Base-by-base conservation (phyloP, 2,888 invertebrate species). In the Ceraclea dissimilis region DNA sequence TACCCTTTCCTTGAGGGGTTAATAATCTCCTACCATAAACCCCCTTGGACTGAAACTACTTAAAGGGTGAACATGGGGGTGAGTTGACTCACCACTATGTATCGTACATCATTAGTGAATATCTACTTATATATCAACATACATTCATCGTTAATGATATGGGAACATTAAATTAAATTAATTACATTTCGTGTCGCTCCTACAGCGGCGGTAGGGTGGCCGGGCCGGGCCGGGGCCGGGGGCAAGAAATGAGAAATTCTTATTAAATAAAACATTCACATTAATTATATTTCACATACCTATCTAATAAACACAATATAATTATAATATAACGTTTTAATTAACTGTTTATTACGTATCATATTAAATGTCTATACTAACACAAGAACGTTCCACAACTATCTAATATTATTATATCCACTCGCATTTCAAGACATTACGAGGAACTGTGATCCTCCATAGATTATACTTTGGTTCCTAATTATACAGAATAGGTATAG, bases 1-100 rank as follows among this genome's bases (percentile, higher is more conserved):
- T 71, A 72, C 73, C 75, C 67, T 69, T 20, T 68, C 63, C 68
- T 70, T 58, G 54, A 49, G 50, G 46, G 49, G 56, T 39, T 43
- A 31, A 57, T 46, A 44, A 43, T 51, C 48, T 47, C 51, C 50
- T 33, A 50, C 51, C 53, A 34, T 21, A 49, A 51, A 46, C 66
- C 73, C 54, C 52, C 55, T 39, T 16, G 39, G 39, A 39, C 39
- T 39, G 39, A 50, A 56, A 59, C 56, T 56, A 56, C 49, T 49
- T 22, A 31, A 13, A 20, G 49, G 20, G 47, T 47, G 19, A 17
- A 39, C 31, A 44, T 17, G 17, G 46, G 46, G 49, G n/a, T 19
- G 22, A 20, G 49, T 49, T 49, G 49, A 49, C 49, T 49, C 49
- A 49, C 49, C 49, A 49, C 49, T 49, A 39, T 13, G 16, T 39